These are phyloP conservation scores for Thunnus albacares DNA, from an alignment of 2,797 vertebrate species.

Conservation along the genomic window DNA sequence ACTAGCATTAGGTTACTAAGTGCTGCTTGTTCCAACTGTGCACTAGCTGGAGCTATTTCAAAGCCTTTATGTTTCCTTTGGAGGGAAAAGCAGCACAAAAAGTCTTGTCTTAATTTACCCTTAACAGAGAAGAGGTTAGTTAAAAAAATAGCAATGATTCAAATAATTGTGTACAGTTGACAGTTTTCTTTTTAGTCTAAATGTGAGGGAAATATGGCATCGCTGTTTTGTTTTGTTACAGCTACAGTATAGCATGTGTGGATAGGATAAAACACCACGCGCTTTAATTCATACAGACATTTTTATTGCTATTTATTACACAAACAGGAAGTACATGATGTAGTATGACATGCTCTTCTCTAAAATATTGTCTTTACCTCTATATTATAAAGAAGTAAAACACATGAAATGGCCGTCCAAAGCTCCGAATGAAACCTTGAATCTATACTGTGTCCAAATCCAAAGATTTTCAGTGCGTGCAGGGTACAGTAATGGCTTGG, in stretches of 20 bases:
- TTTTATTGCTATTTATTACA: constrained; percentile 19
- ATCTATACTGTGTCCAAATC: constrained; percentile 45
- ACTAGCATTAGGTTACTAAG: constrained; percentile 86
- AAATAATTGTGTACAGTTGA: constrained; percentile 66
- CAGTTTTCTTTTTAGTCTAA: constrained; percentile 53
- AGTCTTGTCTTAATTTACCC: constrained; percentile 69
- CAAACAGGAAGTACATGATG: constrained; percentile 24
- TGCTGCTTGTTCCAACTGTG: constrained; percentile 75
- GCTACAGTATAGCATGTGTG: not conserved
- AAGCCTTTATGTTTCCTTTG: constrained; percentile 67
- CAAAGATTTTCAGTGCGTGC: constrained; percentile 42
- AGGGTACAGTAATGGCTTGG: constrained; percentile 66
- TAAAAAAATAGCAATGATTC: constrained; percentile 59
- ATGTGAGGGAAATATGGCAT: constrained; percentile 43
- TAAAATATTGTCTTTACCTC: constrained; percentile 24
- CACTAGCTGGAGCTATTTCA: constrained; percentile 76
- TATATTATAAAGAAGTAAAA: constrained; percentile 25
- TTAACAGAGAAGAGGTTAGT: constrained; percentile 45
- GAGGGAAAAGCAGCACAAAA: constrained; percentile 55
- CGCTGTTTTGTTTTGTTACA: constrained; percentile 24
- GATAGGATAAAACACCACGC: not conserved
- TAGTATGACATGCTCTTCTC: not conserved
- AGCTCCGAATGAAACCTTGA: constrained; percentile 48
- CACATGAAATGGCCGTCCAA: constrained; percentile 20
- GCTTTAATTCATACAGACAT: constrained; percentile 1